phyloP scores from a whole-genome alignment of 1,140 invertebrate genomes.

The Bombus soroeensis region DNA sequence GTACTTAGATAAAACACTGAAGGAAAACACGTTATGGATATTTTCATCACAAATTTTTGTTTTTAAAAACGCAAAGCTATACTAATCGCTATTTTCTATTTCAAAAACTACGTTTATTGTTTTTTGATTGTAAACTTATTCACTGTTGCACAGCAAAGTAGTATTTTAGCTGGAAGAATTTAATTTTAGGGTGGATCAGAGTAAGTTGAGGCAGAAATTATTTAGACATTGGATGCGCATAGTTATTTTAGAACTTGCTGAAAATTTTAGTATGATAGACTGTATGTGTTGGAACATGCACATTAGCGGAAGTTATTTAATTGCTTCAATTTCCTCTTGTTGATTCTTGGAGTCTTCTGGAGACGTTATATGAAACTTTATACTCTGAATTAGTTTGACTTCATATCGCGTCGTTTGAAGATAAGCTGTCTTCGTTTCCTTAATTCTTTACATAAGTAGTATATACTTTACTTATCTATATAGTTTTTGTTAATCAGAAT shows the following conservation, averaged over 20 bases:
- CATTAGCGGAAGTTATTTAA: neutral
- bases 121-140: neutral
- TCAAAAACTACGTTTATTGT: neutral
- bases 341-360: neutral
- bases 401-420: neutral
- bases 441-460: neutral
- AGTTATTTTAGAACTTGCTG: neutral
- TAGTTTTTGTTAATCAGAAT: too few species aligned
- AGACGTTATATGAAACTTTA: constrained; percentile 1
- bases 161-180: too few species aligned
- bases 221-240: neutral
- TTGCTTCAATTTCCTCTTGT: neutral
- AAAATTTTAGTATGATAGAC: neutral
- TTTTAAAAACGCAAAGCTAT: neutral
- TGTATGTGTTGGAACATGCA: neutral
- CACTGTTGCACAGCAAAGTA: neutral
- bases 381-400: neutral
- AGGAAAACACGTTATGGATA: too few species aligned
- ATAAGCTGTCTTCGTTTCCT: neutral
- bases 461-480: too few species aligned
- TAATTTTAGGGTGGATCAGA: too few species aligned
- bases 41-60: neutral
- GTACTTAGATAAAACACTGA: neutral
- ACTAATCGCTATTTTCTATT: neutral
- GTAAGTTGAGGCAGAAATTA: neutral